phyloP scores from a whole-genome alignment of 92 coral and sea anemone genomes.

The Bergia puertoricense region DNA sequence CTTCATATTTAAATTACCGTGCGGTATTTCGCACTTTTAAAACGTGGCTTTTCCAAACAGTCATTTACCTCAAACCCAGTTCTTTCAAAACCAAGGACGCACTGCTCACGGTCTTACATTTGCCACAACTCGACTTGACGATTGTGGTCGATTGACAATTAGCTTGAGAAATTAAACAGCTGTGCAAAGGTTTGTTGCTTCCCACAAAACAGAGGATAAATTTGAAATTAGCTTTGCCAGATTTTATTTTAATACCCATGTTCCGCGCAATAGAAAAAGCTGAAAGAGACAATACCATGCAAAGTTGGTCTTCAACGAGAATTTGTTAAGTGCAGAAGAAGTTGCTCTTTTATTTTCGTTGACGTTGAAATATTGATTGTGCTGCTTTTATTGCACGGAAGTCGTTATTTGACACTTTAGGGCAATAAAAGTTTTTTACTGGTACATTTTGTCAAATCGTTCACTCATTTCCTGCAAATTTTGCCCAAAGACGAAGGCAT shows the following conservation, averaged over 20 bases:
- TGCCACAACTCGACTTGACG: slow-evolving; percentile 18
- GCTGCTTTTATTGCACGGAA: slow-evolving; percentile 22
- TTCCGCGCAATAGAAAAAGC: background rate
- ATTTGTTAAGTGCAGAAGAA: slow-evolving; percentile 13
- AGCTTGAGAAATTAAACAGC: slow-evolving; percentile 42
- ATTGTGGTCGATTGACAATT: slow-evolving; percentile 31
- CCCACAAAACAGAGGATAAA: slow-evolving; percentile 24
- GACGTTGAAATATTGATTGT: slow-evolving; percentile 7
- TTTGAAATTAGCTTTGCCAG: background rate
- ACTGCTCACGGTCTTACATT: background rate
- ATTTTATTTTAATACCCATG: background rate
- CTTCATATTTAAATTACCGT: slow-evolving; percentile 13
- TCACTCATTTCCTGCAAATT: slow-evolving; percentile 29
- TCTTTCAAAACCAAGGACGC: background rate
- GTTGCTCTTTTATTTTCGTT: slow-evolving; percentile 45
- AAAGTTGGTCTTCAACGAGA: background rate
- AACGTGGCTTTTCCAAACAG: slow-evolving; percentile 15
- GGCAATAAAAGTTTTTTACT: slow-evolving; percentile 30
- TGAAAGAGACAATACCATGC: background rate
- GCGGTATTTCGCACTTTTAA: background rate
- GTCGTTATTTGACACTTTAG: slow-evolving; percentile 32
- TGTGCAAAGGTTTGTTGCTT: slow-evolving; percentile 15
- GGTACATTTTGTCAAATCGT: slow-evolving; percentile 22
- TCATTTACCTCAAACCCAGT: background rate
- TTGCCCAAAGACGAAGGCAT: slow-evolving; percentile 20